Evolutionary conservation across 2,797 vertebrate species (phyloP).

Genomic region (Leptoclinus maculatus): DNA sequence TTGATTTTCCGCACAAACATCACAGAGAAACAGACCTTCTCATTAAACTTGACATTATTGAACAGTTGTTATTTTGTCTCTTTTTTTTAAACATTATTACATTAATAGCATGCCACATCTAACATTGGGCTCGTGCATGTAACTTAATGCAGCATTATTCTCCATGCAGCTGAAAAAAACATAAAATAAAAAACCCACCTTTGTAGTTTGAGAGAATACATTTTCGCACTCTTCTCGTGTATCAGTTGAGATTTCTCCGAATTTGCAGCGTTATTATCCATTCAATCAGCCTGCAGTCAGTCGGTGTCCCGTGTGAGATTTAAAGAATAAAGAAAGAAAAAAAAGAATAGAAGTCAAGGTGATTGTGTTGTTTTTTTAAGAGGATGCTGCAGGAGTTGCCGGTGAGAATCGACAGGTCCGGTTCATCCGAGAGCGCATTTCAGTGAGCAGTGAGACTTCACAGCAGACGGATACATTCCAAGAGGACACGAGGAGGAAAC

Average conservation of each 20-base stretch:
- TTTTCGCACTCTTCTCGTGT: slow-evolving; percentile 81
- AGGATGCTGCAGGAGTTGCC: slow-evolving; percentile 42
- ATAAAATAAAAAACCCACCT: slow-evolving; percentile 69
- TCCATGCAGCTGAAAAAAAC: not conserved
- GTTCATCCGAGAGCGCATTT: slow-evolving; percentile 50
- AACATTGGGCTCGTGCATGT: not conserved
- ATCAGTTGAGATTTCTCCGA: slow-evolving; percentile 87
- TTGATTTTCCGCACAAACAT: not conserved
- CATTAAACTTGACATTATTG: not conserved
- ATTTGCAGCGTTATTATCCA: slow-evolving; percentile 79
- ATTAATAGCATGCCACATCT: not conserved
- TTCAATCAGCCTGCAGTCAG: slow-evolving; percentile 37
- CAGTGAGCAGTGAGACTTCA: slow-evolving; percentile 25
- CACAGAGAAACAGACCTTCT: not conserved
- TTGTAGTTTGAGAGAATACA: slow-evolving; percentile 82
- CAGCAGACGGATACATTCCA: slow-evolving; percentile 38
- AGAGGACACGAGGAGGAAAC: slow-evolving; percentile 6
- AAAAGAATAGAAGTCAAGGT: not conserved
- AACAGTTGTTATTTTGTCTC: not conserved
- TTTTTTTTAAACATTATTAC: no score
- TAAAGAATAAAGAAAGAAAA: not conserved
- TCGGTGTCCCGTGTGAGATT: slow-evolving; percentile 14
- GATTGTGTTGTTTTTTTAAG: not conserved
- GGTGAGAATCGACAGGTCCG: slow-evolving; percentile 24
- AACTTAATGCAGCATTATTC: not conserved